Conservation (phyloP, 2,888 invertebrate genomes). For the Scaptomyza flava region DNA sequence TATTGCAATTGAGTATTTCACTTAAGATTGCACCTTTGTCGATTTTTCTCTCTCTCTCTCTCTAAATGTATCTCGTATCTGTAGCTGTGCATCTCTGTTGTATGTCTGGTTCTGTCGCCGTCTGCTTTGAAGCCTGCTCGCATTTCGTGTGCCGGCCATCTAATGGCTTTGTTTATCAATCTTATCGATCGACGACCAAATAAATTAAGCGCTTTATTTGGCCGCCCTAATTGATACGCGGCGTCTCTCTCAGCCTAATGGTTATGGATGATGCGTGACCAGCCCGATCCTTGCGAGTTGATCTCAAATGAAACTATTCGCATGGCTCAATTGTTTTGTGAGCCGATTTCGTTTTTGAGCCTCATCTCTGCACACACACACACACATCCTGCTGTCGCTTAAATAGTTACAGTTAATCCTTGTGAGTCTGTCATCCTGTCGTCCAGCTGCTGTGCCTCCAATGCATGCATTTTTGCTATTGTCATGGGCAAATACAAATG, state of each 20-base stretch:
- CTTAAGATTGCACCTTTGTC: constrained; percentile 57
- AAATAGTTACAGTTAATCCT: constrained; percentile 56
- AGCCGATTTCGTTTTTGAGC: neutral
- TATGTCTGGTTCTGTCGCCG: constrained; percentile 31
- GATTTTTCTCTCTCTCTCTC: neutral
- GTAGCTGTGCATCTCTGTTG: constrained; percentile 1
- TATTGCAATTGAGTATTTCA: constrained; percentile 49
- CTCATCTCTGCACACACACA: constrained; percentile 7
- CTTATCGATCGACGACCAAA: constrained; percentile 58
- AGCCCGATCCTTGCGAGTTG: constrained; percentile 6
- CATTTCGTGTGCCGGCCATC: constrained; percentile 41
- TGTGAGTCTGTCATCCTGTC: constrained; percentile 39
- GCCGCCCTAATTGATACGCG: constrained; percentile 64
- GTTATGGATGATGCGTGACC: constrained; percentile 31
- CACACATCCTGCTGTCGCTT: constrained; percentile 26
- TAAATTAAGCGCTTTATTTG: constrained; percentile 65
- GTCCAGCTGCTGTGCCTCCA: constrained; percentile 50
- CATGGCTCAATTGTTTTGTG: constrained; percentile 13
- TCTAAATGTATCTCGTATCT: constrained; percentile 14
- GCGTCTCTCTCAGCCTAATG: constrained; percentile 36
- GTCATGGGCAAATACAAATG: constrained; percentile 33
- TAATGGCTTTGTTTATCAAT: constrained; percentile 70
- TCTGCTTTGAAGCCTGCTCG: constrained; percentile 59
- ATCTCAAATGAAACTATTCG: neutral
- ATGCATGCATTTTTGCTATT: constrained; percentile 38